These are phyloP conservation scores for Neoniphon sammara DNA, from an alignment of 2,797 vertebrate species.

Conservation along the genomic window DNA sequence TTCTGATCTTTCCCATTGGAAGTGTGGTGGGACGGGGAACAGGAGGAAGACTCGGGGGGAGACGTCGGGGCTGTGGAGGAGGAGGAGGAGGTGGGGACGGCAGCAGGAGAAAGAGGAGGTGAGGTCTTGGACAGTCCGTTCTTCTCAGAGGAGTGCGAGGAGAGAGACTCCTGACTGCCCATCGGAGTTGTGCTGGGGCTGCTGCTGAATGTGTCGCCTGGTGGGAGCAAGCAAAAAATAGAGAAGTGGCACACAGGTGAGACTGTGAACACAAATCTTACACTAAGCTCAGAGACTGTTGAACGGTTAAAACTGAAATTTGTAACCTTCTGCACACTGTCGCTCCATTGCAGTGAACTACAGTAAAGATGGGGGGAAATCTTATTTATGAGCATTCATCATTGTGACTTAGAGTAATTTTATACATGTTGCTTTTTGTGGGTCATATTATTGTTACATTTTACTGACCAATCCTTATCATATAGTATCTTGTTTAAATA, in stretches of 20 bases:
- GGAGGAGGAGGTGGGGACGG: conserved; percentile 75
- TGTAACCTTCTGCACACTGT: too few species aligned
- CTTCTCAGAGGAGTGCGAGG: conserved; percentile 97
- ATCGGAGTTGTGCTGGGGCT: conserved; percentile 95
- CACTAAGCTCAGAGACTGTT: too few species aligned
- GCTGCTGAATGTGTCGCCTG: conserved; percentile 97
- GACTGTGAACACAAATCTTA: background rate
- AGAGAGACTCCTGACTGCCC: conserved; percentile 97
- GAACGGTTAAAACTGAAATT: too few species aligned
- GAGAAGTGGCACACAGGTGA: background rate
- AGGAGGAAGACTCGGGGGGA: conserved; percentile 85
- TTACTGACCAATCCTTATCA: too few species aligned
- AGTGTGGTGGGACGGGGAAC: conserved; percentile 75
- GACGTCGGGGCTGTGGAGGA: conserved; percentile 75
- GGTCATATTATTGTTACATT: too few species aligned
- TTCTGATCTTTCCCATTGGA: conserved; percentile 71
- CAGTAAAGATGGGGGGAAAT: too few species aligned
- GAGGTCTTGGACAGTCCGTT: conserved; percentile 87
- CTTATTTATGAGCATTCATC: too few species aligned
- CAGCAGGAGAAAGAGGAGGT: conserved; percentile 82
- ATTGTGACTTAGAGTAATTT: too few species aligned
- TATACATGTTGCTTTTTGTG: too few species aligned
- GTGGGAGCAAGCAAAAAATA: conserved; percentile 4
- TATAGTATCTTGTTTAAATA: too few species aligned
- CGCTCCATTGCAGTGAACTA: too few species aligned